phyloP scores from a whole-genome alignment of 2,113 vertebrate species.

The Piaya cayana region DNA sequence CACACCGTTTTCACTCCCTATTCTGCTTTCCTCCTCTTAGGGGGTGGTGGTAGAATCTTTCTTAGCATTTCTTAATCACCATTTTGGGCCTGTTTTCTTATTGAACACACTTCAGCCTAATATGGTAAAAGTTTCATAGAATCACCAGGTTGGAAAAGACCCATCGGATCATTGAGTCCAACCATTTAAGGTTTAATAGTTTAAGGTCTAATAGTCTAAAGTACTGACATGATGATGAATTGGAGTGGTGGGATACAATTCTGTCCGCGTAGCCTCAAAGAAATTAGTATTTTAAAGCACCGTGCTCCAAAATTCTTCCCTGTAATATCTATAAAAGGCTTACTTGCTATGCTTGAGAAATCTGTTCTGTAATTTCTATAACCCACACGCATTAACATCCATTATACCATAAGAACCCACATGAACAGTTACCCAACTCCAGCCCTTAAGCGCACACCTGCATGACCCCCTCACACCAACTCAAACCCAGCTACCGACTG shows the following conservation, averaged over 20 bases:
- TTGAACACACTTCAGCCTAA: neutral
- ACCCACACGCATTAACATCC: neutral
- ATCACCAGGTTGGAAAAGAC: too few species aligned
- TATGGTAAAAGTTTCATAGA: too few species aligned
- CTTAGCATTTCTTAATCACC: neutral
- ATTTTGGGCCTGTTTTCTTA: neutral
- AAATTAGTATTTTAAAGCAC: neutral
- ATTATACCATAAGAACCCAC: neutral
- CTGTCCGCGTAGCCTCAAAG: neutral
- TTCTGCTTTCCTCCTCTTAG: neutral
- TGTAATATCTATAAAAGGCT: neutral
- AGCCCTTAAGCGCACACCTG: neutral
- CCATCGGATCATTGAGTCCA: too few species aligned
- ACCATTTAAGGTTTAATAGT: too few species aligned
- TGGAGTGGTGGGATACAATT: neutral
- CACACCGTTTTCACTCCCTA: rapidly evolving
- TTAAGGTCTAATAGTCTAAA: neutral
- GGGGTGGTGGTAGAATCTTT: neutral
- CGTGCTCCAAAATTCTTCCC: neutral
- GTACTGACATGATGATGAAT: neutral
- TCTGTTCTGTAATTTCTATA: constrained; percentile 36
- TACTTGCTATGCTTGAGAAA: neutral
- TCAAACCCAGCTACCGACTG: neutral
- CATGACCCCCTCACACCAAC: neutral
- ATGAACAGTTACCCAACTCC: neutral